These are phyloP conservation scores for Ophraella communa DNA, from an alignment of 2,888 invertebrate species.

Conservation along the genomic window DNA sequence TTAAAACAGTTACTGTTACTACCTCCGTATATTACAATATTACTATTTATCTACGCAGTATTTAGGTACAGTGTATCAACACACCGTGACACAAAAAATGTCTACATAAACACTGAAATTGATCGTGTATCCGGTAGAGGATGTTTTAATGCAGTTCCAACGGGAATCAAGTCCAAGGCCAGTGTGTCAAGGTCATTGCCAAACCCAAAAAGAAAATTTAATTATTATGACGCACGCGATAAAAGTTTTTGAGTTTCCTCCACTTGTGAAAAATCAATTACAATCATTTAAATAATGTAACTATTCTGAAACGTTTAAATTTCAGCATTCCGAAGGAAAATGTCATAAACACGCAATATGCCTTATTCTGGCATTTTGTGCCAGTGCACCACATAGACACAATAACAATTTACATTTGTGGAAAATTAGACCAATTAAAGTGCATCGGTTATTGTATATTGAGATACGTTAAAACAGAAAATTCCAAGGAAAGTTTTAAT, in stretches of 20 bases:
- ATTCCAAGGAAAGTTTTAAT: too few species aligned
- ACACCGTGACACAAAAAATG: neutral
- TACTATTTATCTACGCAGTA: neutral
- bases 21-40: too few species aligned
- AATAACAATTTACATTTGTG: neutral
- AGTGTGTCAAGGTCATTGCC: conserved; percentile 15
- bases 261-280: conserved; percentile 17
- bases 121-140: conserved; percentile 19
- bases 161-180: conserved; percentile 14
- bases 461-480: too few species aligned
- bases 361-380: neutral
- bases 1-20: too few species aligned
- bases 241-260: conserved; percentile 2
- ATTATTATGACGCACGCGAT: conserved; percentile 21
- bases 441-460: too few species aligned
- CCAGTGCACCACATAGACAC: neutral
- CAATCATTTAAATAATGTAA: conserved; percentile 4
- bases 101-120: conserved; percentile 13
- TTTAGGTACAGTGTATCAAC: neutral
- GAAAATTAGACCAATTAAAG: neutral
- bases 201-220: conserved; percentile 5
- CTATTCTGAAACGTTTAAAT: neutral
- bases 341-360: conserved; percentile 9
- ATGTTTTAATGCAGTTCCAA: neutral
- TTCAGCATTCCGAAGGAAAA: neutral